phyloP scores from a whole-genome alignment of 2,113 vertebrate genomes.

The Pogonocichla stellata region DNA sequence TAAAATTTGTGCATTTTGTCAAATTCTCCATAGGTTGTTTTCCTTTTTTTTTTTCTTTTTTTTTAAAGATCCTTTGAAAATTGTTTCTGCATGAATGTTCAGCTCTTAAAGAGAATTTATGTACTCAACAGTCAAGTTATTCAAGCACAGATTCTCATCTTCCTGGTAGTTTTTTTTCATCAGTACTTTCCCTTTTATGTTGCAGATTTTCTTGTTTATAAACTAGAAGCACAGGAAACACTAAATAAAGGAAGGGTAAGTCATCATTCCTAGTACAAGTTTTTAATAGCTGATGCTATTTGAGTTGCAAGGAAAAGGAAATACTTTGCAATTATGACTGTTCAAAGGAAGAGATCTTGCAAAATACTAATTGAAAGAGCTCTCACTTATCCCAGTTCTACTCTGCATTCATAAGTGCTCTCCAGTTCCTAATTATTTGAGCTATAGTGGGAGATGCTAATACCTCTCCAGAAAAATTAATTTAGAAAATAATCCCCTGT shows the following conservation, averaged over 20 bases:
- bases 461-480: conserved; percentile 27
- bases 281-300: not conserved
- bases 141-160: not conserved
- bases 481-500: not conserved
- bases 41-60: not conserved
- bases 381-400: not conserved
- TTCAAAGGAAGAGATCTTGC: not conserved
- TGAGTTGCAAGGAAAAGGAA: not conserved
- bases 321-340: not conserved
- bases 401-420: not conserved
- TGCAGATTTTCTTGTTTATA: conserved; percentile 94
- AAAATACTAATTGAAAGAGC: conserved; percentile 19
- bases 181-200: conserved; percentile 23
- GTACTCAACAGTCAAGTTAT: not conserved
- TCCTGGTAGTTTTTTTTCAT: not conserved
- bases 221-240: conserved; percentile 93
- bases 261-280: not conserved
- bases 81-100: not conserved
- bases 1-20: not conserved
- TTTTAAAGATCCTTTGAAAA: not conserved
- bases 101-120: not conserved
- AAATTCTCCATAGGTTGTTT: rapidly evolving
- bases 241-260: conserved; percentile 97
- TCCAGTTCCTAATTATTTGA: not conserved
- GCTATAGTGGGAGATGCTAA: not conserved